Evolutionary conservation across 1,140 invertebrate genomes (phyloP), one percentile per base, ranked within the genome.

Genomic region (Cyphomyrmex costatus): DNA sequence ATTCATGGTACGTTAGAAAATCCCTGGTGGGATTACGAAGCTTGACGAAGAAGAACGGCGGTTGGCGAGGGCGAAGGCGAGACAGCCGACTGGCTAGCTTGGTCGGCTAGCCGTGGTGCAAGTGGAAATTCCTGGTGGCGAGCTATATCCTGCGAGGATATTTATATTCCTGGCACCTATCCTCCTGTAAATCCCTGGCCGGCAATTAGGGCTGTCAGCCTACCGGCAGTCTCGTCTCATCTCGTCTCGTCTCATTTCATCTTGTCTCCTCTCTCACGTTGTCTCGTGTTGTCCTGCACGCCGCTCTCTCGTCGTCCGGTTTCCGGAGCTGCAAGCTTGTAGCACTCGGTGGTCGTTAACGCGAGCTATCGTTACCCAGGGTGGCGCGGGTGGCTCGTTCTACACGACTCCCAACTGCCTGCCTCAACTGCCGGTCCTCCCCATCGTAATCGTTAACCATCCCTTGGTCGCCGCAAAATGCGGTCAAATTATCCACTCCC

Each of bases 121-220:
- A 53, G 65, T 71, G 49, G 77, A 86, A 78, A 84, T 90, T 90
- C 83, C 65, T 82, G 58, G 61, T 51, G 10, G 71, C 56, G 82
- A 60, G 36, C 36, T 77, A 77, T 77, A 77, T 86, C 82, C 89
- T 71, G 49, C 70, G 66, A 83, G 89, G 89, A 91, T 92, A 93
- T 92, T 93, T 93, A 93, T 92, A 92, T 93, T 93, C 91, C 89
- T 89, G 80, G 83, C 91, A 90, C 91, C 91, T 90, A 92, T 84
- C 77, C 79, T 78, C 84, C 70, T 85, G 91, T 92, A 92, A 92
- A 92, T 92, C 91, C 91, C 92, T 89, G 84, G 92, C 87, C 88
- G 86, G 92, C 93, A 94, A 94, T 94, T 94, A 94, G 92, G 90
- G 91, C 82, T 91, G 86, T 87, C 85, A 46, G 90, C 86, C 88